These are phyloP conservation scores for Theonella swinhoei DNA, from an alignment of 37 sponge, comb jelly and placozoan genomes.

Conservation along the genomic window DNA sequence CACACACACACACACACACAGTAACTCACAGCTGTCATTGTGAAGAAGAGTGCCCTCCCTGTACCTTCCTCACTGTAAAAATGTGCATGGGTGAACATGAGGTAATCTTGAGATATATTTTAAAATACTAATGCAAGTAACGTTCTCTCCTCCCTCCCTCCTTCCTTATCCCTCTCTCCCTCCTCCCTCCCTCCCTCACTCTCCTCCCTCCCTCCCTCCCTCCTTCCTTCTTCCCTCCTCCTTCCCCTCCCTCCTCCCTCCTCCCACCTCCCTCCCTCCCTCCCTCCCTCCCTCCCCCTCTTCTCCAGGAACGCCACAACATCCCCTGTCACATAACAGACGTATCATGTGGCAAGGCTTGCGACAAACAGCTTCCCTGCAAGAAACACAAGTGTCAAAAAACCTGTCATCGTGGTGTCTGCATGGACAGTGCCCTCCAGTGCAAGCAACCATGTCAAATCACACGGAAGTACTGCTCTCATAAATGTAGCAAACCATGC, in stretches of 20 bases:
- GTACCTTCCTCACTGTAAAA: slow-evolving; percentile 75
- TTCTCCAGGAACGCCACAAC: slow-evolving; percentile 32
- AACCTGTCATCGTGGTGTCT: slow-evolving; percentile 80
- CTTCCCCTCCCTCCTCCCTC: not conserved
- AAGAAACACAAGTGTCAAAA: slow-evolving; percentile 69
- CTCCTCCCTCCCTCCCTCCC: not conserved
- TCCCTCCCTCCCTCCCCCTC: not conserved
- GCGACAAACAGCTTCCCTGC: slow-evolving; percentile 76
- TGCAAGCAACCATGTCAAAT: slow-evolving; percentile 79
- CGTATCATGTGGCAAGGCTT: slow-evolving; percentile 80
- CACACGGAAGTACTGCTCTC: slow-evolving; percentile 64
- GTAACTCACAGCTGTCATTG: slow-evolving; percentile 86
- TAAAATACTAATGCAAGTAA: too few relatives aligned
- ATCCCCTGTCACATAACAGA: slow-evolving; percentile 86
- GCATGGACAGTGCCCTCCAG: slow-evolving; percentile 41
- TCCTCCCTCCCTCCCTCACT: too few relatives aligned
- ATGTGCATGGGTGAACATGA: slow-evolving; percentile 92
- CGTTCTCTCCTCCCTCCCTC: not conserved
- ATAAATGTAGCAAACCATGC: slow-evolving; percentile 76
- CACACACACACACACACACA: not conserved
- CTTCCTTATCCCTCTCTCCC: not conserved
- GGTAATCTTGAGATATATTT: slow-evolving; percentile 37
- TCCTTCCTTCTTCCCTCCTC: not conserved
- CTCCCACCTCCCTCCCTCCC: not conserved
- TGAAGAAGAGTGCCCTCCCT: slow-evolving; percentile 87